Evolutionary conservation across 2,113 vertebrate species (phyloP), one percentile per base, ranked within the genome.

Genomic region (Tympanuchus pallidicinctus): DNA sequence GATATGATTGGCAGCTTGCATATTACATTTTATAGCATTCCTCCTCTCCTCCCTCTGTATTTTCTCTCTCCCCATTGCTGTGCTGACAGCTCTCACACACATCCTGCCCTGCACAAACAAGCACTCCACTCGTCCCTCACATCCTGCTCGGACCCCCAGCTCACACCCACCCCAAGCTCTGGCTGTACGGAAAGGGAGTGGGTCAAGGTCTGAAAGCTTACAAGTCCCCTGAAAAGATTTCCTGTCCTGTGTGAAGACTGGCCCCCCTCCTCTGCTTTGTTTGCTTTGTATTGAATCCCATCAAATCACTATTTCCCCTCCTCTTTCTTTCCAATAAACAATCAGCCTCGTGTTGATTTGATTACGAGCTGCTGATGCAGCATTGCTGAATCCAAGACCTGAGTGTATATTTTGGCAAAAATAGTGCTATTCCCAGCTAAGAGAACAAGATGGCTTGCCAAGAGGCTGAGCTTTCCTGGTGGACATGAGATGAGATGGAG

Each of bases 371-470:
- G 76, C 85, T 86, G 96, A 95, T 88, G 88, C 59, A 92, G 93
- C 90, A 83, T 36, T 83, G 69, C 54, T 87, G 88, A 91, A 88
- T 95, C 95, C 83, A 86, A 96, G 89, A 83, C 63, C 79, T 77
- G 71, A 84, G 77, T 94, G 90, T 92, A 65, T 92, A 83, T 76
- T 94, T 95, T 97, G 96, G 95, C 94, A 96, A 74, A 92, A 76
- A 32, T 56, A 90, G 71, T 3, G 1, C 82, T 90, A 59, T 96
- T 96, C 93, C 92, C 69, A 86, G 88, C 80, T 92, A 54, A 57
- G 72, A 38, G 6, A 83, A 59, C 4, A 18, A 86, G 59, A 54
- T 76, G 91, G 54, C 57, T 93, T 95, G 95, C 89, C 95, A 92
- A 89, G 84, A 93, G 73, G 40, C 65, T 83, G 64, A 40, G 85